These are phyloP conservation scores for Rosalia funebris DNA, from an alignment of 2,888 invertebrate species.

Conservation along the genomic window DNA sequence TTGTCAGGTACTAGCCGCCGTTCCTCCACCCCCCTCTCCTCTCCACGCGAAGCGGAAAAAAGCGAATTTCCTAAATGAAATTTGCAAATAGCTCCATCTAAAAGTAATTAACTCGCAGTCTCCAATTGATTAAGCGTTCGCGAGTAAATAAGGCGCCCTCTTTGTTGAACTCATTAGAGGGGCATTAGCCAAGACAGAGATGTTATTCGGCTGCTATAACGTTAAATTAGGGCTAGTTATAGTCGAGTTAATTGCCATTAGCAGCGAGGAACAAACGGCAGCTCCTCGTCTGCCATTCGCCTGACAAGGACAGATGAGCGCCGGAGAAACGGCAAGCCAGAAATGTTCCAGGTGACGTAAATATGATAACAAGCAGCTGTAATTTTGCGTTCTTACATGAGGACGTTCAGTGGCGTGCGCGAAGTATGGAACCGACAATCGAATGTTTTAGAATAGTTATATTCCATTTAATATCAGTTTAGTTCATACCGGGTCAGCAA, in stretches of 20 bases:
- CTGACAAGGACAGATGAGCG: conserved; percentile 42
- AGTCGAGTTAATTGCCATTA: conserved; percentile 50
- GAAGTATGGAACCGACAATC: too few relatives aligned
- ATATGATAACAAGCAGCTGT: conserved; percentile 40
- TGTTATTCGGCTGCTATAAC: conserved; percentile 41
- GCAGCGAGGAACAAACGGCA: conserved; percentile 27
- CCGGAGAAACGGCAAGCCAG: conserved; percentile 28
- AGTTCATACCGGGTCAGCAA: too few relatives aligned
- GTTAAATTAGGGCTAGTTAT: conserved; percentile 50
- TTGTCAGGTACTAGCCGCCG: too few relatives aligned
- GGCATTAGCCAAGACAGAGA: conserved; percentile 40
- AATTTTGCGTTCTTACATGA: too few relatives aligned
- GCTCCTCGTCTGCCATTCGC: conserved; percentile 36
- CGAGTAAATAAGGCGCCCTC: conserved; percentile 32
- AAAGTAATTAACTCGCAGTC: conserved; percentile 31
- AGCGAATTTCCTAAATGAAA: conserved; percentile 18
- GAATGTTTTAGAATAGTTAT: too few relatives aligned
- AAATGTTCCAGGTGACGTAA: conserved; percentile 41
- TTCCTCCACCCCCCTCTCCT: background rate
- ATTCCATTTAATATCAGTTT: too few relatives aligned
- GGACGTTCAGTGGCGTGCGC: conserved; percentile 13
- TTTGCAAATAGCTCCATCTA: conserved; percentile 28
- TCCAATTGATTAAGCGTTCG: conserved; percentile 31
- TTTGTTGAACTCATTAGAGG: conserved; percentile 39
- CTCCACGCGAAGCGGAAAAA: too few relatives aligned